phyloP scores from a whole-genome alignment of 2,888 invertebrate species.

The Timema podura region DNA sequence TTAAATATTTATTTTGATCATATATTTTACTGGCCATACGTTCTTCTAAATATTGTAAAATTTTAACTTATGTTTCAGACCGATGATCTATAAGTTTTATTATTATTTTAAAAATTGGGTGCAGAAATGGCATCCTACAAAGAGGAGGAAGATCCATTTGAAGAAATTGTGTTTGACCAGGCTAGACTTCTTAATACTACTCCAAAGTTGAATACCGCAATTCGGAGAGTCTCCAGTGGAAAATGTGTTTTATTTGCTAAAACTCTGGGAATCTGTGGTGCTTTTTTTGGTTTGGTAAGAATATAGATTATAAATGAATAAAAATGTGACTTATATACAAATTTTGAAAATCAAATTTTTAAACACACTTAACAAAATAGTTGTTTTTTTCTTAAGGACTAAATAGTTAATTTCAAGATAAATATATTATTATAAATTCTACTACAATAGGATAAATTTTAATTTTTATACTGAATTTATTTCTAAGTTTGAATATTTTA shows the following conservation, averaged over 20 bases:
- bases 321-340: no score
- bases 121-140: slow-evolving; percentile 26
- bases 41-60: neutral
- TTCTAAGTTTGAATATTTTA: no score
- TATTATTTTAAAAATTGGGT: slow-evolving; percentile 3
- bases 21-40: no score
- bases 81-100: slow-evolving; percentile 12
- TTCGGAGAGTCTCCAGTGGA: slow-evolving; percentile 34
- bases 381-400: no score
- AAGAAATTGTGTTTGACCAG: slow-evolving; percentile 44
- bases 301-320: no score
- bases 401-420: no score
- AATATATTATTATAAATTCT: no score
- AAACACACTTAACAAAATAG: no score
- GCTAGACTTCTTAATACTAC: slow-evolving; percentile 39
- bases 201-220: slow-evolving; percentile 33
- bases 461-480: no score
- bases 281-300: slow-evolving; percentile 45
- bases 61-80: slow-evolving; percentile 7
- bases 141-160: slow-evolving; percentile 39
- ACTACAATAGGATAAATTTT: no score
- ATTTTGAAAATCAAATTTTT: no score
- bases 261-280: slow-evolving; percentile 43
- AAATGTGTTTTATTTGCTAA: slow-evolving; percentile 40
- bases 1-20: no score